Evolutionary conservation across 2,113 vertebrate species (phyloP).

Genomic region (Australoheros scitulus): DNA sequence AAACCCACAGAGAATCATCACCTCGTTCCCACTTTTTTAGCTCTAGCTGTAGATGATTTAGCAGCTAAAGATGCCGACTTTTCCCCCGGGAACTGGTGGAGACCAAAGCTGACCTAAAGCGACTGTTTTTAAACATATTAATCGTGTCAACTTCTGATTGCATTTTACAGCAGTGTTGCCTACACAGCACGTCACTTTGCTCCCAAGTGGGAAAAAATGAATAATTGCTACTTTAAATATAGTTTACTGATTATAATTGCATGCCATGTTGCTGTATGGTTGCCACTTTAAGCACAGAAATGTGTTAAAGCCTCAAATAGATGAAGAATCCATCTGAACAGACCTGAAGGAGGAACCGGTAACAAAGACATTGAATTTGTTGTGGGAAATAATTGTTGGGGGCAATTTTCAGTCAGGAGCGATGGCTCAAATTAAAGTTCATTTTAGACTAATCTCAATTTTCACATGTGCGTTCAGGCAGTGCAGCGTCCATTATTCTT

Average conservation of each 20-base stretch:
- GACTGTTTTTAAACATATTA: not conserved
- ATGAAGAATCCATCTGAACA: not conserved
- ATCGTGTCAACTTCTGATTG: not conserved
- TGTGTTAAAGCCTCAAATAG: not conserved
- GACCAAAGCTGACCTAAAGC: not conserved
- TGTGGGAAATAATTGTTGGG: constrained; percentile 16
- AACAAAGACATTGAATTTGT: constrained; percentile 22
- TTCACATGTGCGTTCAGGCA: constrained; percentile 21
- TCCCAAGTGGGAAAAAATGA: not conserved
- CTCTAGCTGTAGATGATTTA: not conserved
- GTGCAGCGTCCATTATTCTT: constrained; percentile 18
- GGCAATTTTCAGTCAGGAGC: constrained; percentile 19
- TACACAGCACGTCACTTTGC: not conserved
- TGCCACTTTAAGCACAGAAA: not conserved
- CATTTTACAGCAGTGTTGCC: not conserved
- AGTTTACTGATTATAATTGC: not conserved
- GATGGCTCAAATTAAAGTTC: constrained; percentile 30
- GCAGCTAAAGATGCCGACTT: not conserved
- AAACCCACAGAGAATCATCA: not conserved
- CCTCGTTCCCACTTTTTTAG: not conserved
- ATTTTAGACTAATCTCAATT: constrained; percentile 38
- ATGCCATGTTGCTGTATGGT: not conserved
- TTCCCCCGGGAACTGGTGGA: not conserved
- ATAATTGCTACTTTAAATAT: not conserved
- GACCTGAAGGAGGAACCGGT: not conserved